Base-by-base conservation (phyloP, 2,113 vertebrate genomes). In the Dicaeum eximium region DNA sequence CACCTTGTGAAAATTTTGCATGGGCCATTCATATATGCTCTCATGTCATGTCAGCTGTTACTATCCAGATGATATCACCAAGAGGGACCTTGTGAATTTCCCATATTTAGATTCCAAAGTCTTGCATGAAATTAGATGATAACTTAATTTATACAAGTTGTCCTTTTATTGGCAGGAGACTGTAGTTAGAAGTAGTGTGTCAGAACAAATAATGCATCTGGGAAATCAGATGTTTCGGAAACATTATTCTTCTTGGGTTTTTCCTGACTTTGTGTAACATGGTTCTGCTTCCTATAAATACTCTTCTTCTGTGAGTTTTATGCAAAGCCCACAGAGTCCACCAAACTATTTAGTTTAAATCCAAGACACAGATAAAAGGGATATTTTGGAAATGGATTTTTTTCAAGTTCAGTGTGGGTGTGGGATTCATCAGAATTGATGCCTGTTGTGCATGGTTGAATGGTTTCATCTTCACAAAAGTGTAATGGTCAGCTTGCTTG, bases 181-280 rank as follows among this genome's bases (percentile, higher is more conserved):
- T 51, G 5, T 38, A 58, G 23, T 30, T 73, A 66, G 28, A 65
- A 78, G 23, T n/a, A 61, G 35, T 25, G 19, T 3, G 0, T 58
- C 31, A 45, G 47, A 66, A 6, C 35, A 66, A 44, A 72, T 35
- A 13, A 33, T 40, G 19, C 5, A 38, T 15, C 15, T 22, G 3
- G 4, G 15, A 87, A 78, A 78, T 15, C 9, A 70, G 28, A n/a
- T 15, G 9, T n/a, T 81, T 90, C 45, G 5, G 11, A 53, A 13
- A 66, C 0, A 1, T 64, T 72, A 13, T 12, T 14, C 7, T 78
- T 70, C 7, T 8, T 38, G 2, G 0, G 8, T 44, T 51, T 35
- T 35, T 42, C 37, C 9, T 44, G 3, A 16, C 62, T 57, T 66
- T 51, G 8, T 65, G 64, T 37, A 28, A 33, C 6, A 14, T 2